Percentiles rank a stretch among this genome's conserved stretches.
Evolutionary conservation across 2,113 vertebrate genomes (phyloP).

Genomic region (Plotosus lineatus): DNA sequence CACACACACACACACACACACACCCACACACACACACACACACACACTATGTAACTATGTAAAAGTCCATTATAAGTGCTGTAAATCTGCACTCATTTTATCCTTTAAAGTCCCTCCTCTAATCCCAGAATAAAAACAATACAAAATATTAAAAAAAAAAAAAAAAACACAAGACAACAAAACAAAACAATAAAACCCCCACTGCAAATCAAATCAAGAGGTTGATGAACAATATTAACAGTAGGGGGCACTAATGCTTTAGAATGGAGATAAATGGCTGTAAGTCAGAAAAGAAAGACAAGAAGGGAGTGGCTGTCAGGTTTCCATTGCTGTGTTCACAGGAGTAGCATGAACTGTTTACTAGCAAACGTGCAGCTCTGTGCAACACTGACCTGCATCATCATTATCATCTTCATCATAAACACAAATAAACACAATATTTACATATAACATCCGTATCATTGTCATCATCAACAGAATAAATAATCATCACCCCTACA

Average conservation of each 20-base stretch:
- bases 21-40: background rate
- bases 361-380: background rate
- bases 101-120: background rate
- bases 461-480: too few relatives aligned
- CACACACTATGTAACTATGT: constrained; percentile 34
- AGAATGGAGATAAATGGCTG: background rate
- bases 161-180: background rate
- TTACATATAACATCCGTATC: background rate
- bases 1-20: background rate
- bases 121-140: background rate
- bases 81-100: constrained; percentile 12
- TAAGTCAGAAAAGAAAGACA: background rate
- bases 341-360: background rate
- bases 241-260: constrained; percentile 7
- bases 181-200: constrained; percentile 17
- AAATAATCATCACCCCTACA: too few relatives aligned
- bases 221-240: background rate
- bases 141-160: background rate
- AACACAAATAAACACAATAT: background rate
- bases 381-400: background rate
- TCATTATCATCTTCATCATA: background rate
- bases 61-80: constrained; percentile 53
- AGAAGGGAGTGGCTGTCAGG: background rate
- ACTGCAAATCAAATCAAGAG: background rate
- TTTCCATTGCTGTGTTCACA: background rate